phyloP scores from a whole-genome alignment of 2,113 vertebrate genomes.

The Tursiops truncatus region DNA sequence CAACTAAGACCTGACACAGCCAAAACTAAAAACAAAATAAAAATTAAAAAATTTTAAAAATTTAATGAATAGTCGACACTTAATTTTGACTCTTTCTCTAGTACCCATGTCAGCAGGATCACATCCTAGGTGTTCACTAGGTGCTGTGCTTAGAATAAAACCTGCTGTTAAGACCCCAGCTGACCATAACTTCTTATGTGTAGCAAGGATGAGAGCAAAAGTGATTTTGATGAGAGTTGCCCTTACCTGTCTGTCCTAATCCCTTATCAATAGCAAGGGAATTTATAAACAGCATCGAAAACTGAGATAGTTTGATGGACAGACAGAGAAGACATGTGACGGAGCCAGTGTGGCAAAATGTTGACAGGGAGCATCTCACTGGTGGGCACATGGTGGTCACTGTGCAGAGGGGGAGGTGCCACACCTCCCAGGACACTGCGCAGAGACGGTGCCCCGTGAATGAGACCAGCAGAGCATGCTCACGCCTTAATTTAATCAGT shows the following conservation, averaged over 20 bases:
- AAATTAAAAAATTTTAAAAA: too few relatives aligned
- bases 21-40: too few relatives aligned
- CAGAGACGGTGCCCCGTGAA: neutral
- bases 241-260: neutral
- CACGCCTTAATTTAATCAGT: neutral
- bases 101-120: rapidly evolving
- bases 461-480: rapidly evolving
- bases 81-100: neutral
- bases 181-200: neutral
- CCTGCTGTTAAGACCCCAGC: neutral
- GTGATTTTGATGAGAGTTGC: neutral
- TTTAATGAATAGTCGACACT: neutral
- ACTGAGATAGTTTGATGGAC: neutral
- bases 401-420: neutral
- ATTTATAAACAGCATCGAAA: neutral
- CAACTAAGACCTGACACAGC: too few relatives aligned
- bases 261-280: neutral
- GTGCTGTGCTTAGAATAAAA: neutral
- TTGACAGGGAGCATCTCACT: neutral
- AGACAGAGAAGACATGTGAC: neutral
- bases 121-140: neutral
- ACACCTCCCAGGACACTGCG: neutral
- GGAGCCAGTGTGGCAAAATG: neutral
- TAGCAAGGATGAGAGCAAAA: neutral
- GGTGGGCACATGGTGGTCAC: neutral